phyloP scores from a whole-genome alignment of 2,797 vertebrate genomes.

The Picus viridis region DNA sequence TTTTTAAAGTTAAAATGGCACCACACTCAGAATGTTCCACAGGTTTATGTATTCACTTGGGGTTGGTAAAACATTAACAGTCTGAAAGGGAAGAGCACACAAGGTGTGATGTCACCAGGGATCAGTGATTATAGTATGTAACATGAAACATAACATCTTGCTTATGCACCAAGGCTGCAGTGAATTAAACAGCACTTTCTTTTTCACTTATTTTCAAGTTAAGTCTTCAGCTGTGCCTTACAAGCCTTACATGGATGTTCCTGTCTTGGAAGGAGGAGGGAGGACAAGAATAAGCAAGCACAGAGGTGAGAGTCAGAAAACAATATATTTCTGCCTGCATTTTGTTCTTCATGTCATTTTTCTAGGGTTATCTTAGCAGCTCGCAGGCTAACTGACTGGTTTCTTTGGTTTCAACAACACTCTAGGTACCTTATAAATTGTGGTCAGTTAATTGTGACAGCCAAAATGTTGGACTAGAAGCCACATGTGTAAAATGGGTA shows the following conservation, averaged over 20 bases:
- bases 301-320: background rate
- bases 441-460: background rate
- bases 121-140: background rate
- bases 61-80: background rate
- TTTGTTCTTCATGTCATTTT: background rate
- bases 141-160: background rate
- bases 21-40: background rate
- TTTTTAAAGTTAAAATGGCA: background rate
- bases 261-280: background rate
- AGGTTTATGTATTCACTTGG: background rate
- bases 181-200: background rate
- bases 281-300: background rate
- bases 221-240: background rate
- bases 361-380: background rate
- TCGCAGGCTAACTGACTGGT: background rate
- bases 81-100: slow-evolving; percentile 8
- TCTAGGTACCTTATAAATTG: background rate
- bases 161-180: background rate
- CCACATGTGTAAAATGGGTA: background rate
- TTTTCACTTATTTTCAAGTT: background rate
- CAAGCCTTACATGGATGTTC: background rate
- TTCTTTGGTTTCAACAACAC: background rate
- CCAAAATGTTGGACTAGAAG: background rate
- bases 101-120: background rate
- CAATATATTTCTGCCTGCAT: background rate